Conservation (phyloP, 2,113 vertebrate species). For the Gymnogyps californianus region DNA sequence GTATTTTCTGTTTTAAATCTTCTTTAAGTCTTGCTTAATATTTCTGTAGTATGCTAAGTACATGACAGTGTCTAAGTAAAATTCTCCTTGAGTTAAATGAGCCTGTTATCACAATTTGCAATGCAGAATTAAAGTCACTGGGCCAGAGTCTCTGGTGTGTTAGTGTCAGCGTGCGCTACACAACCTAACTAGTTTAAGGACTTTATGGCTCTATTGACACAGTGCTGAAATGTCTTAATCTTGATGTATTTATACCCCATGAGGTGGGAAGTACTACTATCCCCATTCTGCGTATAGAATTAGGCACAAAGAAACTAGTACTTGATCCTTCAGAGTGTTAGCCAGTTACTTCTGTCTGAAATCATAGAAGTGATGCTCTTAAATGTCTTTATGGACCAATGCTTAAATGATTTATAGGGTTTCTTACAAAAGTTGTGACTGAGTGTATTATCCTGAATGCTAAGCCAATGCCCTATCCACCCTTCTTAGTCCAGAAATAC, state of each 20-base stretch:
- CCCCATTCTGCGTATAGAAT: background rate
- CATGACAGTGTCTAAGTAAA: background rate
- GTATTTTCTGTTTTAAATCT: constrained; percentile 28
- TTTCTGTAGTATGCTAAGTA: background rate
- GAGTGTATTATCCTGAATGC: background rate
- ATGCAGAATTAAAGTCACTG: background rate
- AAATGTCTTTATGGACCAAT: background rate
- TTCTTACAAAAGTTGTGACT: background rate
- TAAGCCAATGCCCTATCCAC: background rate
- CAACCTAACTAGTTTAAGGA: background rate
- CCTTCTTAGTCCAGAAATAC: background rate
- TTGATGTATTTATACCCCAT: background rate
- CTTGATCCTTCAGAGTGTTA: background rate
- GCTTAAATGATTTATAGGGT: background rate
- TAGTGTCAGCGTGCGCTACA: background rate
- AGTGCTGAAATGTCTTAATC: background rate
- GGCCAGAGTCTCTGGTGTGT: background rate
- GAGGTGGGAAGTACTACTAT: background rate
- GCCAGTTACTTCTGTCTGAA: background rate
- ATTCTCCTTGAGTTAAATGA: background rate
- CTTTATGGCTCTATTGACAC: background rate
- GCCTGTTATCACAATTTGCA: constrained; percentile 8
- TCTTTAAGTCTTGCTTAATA: background rate
- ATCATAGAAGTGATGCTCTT: background rate
- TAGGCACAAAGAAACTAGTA: background rate